These are phyloP conservation scores for Xerus rutilus DNA, from an alignment of 2,797 vertebrate species.

Conservation along the genomic window DNA sequence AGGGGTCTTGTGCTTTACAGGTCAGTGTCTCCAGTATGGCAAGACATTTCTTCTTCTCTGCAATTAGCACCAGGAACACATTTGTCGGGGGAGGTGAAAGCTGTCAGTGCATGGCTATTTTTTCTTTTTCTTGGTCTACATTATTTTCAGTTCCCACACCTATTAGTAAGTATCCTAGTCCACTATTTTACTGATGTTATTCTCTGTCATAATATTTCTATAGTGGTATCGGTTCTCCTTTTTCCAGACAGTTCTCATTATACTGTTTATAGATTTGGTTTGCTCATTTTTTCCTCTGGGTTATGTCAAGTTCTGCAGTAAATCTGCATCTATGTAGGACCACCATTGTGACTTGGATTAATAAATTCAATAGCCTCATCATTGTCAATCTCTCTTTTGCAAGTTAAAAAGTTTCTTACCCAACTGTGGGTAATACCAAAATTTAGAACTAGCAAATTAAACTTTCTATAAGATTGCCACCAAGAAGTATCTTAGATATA, in stretches of 20 bases:
- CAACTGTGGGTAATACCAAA: background rate
- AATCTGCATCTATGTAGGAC: background rate
- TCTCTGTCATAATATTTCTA: background rate
- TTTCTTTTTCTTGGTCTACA: too few relatives aligned
- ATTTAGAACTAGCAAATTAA: background rate
- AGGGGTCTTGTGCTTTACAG: too few relatives aligned
- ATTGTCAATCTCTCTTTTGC: background rate
- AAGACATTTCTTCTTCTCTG: too few relatives aligned
- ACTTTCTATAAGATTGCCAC: background rate
- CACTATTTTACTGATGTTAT: background rate
- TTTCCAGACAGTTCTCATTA: background rate
- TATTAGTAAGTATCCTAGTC: background rate
- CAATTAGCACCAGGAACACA: too few relatives aligned
- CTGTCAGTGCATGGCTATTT: too few relatives aligned
- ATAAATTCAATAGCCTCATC: background rate
- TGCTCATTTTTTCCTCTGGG: background rate
- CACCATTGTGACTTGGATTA: background rate
- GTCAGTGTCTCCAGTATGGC: too few relatives aligned
- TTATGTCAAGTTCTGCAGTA: background rate
- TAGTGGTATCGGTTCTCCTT: background rate
- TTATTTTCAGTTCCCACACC: too few relatives aligned
- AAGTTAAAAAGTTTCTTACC: background rate
- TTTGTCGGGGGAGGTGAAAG: too few relatives aligned
- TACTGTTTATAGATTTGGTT: too few relatives aligned
- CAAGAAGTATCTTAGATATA: background rate